Evolutionary conservation across 2,797 vertebrate species (phyloP), one percentile per base, ranked within the genome.

Genomic region (Ara ararauna): DNA sequence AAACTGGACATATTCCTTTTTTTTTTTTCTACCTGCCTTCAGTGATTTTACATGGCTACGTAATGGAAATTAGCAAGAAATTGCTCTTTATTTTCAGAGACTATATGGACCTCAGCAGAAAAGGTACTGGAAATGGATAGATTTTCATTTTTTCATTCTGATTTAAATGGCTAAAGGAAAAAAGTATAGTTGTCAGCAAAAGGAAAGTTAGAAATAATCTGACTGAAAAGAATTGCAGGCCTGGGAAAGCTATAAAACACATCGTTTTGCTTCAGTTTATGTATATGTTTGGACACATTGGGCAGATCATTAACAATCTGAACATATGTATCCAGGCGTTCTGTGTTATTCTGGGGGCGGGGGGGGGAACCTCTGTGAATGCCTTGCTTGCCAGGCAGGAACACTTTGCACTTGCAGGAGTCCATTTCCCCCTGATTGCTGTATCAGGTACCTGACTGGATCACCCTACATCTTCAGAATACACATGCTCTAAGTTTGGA

Each of bases 321-420:
- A 66, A 45, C 53, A 78, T 7, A 2, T 9, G 11, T 23, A 53
- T 54, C 45, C 42, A 82, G 54, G 38, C 8, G n/a, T 56, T 79
- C 32, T 0, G 0, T 1, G 0, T 30, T 74, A 30, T 45, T 92
- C 32, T 19, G 18, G 44, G 40, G 11, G 19, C 32, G 19, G 18
- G 44, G 40, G 11, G 19, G 19, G 5, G 24, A 71, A 3, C n/a
- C 29, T 70, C 16, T 62, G 48, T 47, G 24, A 9, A 29, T 62
- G 9, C 13, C 50, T 78, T 1, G 0, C 36, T 14, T 53, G 58
- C 53, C 32, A 36, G 47, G 19, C 36, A 67, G 48, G n/a, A 71
- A 19, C 40, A 30, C 13, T 76, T 91, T 36, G 34, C 36, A 9
- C 11, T 47, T 36, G 45, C 30, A 23, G 29, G 71, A 58, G 19